Evolutionary conservation across 2,888 invertebrate species (phyloP), one percentile per base, ranked within the genome.

Genomic region (Eueremaeus valkanovi): DNA sequence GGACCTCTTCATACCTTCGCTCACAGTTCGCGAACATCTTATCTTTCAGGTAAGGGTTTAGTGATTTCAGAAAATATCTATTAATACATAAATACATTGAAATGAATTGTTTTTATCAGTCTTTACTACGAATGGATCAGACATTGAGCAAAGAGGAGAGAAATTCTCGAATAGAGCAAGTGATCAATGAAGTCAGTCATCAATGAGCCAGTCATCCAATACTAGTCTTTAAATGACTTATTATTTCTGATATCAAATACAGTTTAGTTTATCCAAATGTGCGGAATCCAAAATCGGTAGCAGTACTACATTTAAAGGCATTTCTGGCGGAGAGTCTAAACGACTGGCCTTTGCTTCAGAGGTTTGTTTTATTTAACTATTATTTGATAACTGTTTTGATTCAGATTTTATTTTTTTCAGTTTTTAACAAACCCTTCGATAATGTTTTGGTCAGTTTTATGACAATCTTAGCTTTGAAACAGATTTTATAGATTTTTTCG

Each of bases 261-360:
- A 93, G 90, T 85, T 96, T 79, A 92, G 93, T 6, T 85, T 98
- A 72, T 88, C 88, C 49, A 95, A 94, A 85, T 97, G 96, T 84
- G 90, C 91, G 83, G 89, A 96, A 82, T 95, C 93, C 16, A 87
- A 90, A 51, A 97, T 98, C 77, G 97, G 98, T 0, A 88, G 90
- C 68, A 90, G 92, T 0, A 95, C 95, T 0, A 85, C 92, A 27
- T 85, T 92, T 55, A 94, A 93, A 85, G 95, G 96, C 0, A 90
- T 97, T 76, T 96, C 95, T 0, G 98, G 98, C 0, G 98, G 99
- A 0, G 98, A 98, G 85, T 91, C 91, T 87, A 96, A 96, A 83
- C 87, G 97, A 75, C 85, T 98, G 16, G 92, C 96, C 0, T 96
- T 99, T 83, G 98, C 97, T 24, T 92, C 95, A n/a, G 98, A 98